Evolutionary conservation across 2,888 invertebrate genomes (phyloP).

Genomic region (Drosophila mercatorum): DNA sequence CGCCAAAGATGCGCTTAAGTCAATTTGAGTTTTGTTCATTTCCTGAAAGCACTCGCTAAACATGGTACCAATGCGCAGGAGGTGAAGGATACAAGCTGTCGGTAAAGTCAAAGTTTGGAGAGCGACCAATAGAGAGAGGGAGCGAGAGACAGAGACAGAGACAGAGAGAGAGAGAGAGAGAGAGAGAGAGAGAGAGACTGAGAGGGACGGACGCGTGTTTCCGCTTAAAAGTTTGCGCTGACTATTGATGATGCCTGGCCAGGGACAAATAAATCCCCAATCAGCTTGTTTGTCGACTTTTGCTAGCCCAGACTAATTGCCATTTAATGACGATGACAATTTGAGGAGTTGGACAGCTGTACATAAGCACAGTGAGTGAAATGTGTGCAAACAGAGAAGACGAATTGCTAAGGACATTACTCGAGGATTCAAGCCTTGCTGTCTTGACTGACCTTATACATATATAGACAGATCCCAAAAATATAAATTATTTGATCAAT

Average conservation of each 20-base stretch:
- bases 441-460: background rate
- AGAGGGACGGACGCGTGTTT: slow-evolving; percentile 59
- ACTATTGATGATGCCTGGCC: slow-evolving; percentile 28
- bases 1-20: slow-evolving; percentile 64
- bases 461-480: too few relatives aligned
- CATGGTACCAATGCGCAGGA: background rate
- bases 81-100: slow-evolving; percentile 25
- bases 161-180: background rate
- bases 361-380: slow-evolving; percentile 17
- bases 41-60: slow-evolving; percentile 22
- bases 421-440: too few relatives aligned
- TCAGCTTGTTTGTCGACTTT: slow-evolving; percentile 50
- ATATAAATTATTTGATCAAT: background rate
- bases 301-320: slow-evolving; percentile 58
- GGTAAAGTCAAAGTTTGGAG: slow-evolving; percentile 41
- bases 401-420: background rate
- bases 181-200: background rate
- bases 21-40: slow-evolving; percentile 66
- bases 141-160: background rate
- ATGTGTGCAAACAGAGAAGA: slow-evolving; percentile 19
- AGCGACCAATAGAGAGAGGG: background rate
- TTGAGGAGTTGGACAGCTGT: slow-evolving; percentile 48
- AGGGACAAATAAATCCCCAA: slow-evolving; percentile 19
- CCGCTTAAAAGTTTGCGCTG: slow-evolving; percentile 70
- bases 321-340: slow-evolving; percentile 74